These are phyloP conservation scores for Sylvilagus floridanus DNA, from an alignment of 2,797 vertebrate genomes.

Conservation along the genomic window DNA sequence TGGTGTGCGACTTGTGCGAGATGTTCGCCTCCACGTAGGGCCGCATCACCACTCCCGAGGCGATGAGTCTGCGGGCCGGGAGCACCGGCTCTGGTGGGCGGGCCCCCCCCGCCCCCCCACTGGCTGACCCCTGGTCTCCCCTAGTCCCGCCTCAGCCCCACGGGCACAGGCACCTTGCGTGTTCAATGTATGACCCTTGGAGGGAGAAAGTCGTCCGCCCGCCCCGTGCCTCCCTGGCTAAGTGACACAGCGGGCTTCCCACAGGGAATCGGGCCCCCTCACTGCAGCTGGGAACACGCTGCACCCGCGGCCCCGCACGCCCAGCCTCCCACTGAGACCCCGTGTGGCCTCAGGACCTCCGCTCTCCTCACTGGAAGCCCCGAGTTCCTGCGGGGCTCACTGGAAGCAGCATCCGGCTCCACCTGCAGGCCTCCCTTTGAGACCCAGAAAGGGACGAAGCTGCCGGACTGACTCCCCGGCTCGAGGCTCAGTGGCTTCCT, in stretches of 20 bases:
- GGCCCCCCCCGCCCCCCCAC: too few relatives aligned
- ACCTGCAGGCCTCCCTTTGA: background rate
- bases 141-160: background rate
- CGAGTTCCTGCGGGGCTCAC: background rate
- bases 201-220: background rate
- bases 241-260: background rate
- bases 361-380: background rate
- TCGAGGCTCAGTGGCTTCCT: background rate
- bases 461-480: background rate
- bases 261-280: background rate
- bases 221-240: background rate
- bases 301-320: background rate
- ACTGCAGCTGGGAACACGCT: too few relatives aligned
- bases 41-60: slow-evolving; percentile 95
- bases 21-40: slow-evolving; percentile 99
- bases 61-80: slow-evolving; percentile 91
- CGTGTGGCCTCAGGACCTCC: background rate
- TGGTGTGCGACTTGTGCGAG: slow-evolving; percentile 99
- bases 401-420: fast-evolving
- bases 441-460: background rate
- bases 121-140: background rate
- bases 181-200: background rate
- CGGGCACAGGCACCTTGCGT: background rate
- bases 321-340: too few relatives aligned
- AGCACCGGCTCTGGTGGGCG: background rate